Percentiles rank a stretch among this genome's conserved stretches.
Conservation (phyloP, 2,797 vertebrate genomes). For the Novumbra hubbsi region DNA sequence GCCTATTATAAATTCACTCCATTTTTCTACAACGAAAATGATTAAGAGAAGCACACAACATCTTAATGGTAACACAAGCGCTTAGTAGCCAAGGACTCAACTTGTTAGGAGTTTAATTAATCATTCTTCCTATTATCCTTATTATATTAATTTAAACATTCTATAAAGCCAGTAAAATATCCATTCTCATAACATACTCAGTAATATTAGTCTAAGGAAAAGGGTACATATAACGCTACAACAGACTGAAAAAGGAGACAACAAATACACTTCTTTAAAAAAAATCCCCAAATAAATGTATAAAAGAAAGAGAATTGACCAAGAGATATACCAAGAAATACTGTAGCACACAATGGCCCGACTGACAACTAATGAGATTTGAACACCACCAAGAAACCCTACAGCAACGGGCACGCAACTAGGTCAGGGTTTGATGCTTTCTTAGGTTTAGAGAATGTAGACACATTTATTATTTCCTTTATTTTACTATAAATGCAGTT, state of each 20-base stretch:
- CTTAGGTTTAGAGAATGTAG: constrained; percentile 78
- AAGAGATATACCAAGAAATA: constrained; percentile 89
- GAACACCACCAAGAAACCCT: constrained; percentile 86
- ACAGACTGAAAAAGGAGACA: constrained; percentile 85
- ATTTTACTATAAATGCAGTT: constrained; percentile 47
- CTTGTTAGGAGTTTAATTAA: constrained; percentile 93
- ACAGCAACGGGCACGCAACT: constrained; percentile 83
- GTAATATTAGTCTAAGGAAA: constrained; percentile 93
- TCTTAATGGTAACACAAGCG: constrained; percentile 98
- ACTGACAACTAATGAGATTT: constrained; percentile 91
- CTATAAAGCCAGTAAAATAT: constrained; percentile 99
- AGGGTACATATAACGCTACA: constrained; percentile 92
- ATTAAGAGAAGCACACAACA: constrained; percentile 99
- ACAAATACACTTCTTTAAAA: constrained; percentile 71
- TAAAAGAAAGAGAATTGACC: constrained; percentile 67
- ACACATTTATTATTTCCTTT: constrained; percentile 48
- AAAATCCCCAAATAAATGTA: constrained; percentile 61
- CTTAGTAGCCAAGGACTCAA: constrained; percentile 93
- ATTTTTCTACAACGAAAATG: constrained; percentile 99
- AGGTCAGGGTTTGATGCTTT: constrained; percentile 80
- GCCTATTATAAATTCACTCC: constrained; percentile 99
- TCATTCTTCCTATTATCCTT: constrained; percentile 83
- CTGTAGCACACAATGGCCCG: constrained; percentile 87
- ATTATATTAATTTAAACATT: constrained; percentile 95
- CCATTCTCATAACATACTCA: constrained; percentile 98